Conservation (phyloP, 1,140 invertebrate species). For the Tetranychus urticae region DNA sequence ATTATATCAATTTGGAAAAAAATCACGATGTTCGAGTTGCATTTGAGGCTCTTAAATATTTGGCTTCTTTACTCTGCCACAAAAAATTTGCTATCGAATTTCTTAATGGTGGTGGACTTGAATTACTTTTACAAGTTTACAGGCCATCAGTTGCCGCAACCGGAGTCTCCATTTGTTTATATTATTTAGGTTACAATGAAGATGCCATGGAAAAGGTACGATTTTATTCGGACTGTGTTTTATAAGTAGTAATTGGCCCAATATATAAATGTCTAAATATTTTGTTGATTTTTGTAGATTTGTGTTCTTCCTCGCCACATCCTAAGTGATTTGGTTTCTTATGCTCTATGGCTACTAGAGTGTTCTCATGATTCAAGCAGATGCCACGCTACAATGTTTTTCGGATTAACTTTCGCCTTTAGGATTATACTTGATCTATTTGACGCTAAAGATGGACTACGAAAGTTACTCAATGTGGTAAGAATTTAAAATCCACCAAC, state of each 20-base stretch:
- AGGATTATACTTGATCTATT: slow-evolving; percentile 73
- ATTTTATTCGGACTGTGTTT: slow-evolving; percentile 16
- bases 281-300: slow-evolving; percentile 5
- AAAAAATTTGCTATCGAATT: slow-evolving; percentile 95
- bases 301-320: slow-evolving; percentile 8
- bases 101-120: slow-evolving; percentile 51
- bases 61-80: slow-evolving; percentile 75
- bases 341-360: slow-evolving; percentile 76
- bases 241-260: too few species aligned
- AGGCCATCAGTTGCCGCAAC: slow-evolving; percentile 78
- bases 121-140: slow-evolving; percentile 59
- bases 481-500: slow-evolving; percentile 66
- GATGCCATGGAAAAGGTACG: slow-evolving; percentile 92
- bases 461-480: slow-evolving; percentile 78
- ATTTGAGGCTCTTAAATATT: slow-evolving; percentile 67
- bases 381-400: slow-evolving; percentile 93
- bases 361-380: slow-evolving; percentile 84
- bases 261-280: too few species aligned
- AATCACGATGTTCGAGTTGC: slow-evolving; percentile 68
- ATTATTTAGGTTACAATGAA: slow-evolving; percentile 87
- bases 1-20: slow-evolving; percentile 67
- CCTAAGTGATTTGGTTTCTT: slow-evolving; percentile 19
- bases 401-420: slow-evolving; percentile 66
- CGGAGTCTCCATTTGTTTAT: slow-evolving; percentile 81
- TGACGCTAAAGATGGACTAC: slow-evolving; percentile 65